These are phyloP conservation scores for Rousettus leschenaultii DNA, from an alignment of 2,113 vertebrate genomes.

Conservation along the genomic window DNA sequence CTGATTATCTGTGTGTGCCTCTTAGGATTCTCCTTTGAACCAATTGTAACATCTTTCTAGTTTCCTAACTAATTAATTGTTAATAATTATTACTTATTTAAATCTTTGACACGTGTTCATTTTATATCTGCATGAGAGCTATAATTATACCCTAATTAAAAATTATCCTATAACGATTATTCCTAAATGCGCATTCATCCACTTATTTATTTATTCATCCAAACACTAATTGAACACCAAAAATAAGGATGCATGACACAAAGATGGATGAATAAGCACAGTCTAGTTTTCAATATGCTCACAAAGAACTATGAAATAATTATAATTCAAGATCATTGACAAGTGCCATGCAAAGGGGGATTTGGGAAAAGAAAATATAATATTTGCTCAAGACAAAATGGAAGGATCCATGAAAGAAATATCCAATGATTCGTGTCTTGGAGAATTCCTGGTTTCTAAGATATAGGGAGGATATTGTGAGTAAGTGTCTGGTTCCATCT, in stretches of 20 bases:
- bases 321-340: background rate
- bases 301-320: background rate
- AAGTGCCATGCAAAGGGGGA: background rate
- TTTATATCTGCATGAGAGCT: background rate
- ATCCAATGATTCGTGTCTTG: background rate
- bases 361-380: background rate
- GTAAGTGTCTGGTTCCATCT: background rate
- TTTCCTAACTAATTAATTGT: background rate
- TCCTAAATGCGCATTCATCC: background rate
- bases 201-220: background rate
- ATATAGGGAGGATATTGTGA: background rate
- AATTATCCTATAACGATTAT: background rate
- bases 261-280: background rate
- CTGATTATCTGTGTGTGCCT: background rate
- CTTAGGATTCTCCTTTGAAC: background rate
- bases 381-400: background rate
- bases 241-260: background rate
- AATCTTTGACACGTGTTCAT: background rate
- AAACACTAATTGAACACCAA: background rate
- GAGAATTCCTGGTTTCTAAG: background rate
- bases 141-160: background rate
- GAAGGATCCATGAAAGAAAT: background rate
- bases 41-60: background rate
- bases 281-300: background rate
- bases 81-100: background rate